These are phyloP conservation scores for Sitodiplosis mosellana DNA, from an alignment of 1,140 invertebrate species.

Conservation along the genomic window DNA sequence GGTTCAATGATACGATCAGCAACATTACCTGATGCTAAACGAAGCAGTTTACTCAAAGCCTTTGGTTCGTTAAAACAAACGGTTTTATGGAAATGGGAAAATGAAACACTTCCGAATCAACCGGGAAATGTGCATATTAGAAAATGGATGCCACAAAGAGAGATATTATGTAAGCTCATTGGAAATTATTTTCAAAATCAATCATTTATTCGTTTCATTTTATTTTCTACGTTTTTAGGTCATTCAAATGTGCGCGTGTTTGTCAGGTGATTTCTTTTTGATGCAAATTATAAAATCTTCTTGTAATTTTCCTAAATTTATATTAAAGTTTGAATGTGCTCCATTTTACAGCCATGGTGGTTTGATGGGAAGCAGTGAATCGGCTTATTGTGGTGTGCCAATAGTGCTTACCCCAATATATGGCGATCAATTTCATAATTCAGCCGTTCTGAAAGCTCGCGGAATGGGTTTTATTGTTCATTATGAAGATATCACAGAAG, in stretches of 20 bases:
- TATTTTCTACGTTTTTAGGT: not conserved
- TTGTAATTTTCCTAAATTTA: too few species aligned
- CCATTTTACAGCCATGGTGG: slow-evolving; percentile 53
- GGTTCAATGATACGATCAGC: slow-evolving; percentile 45
- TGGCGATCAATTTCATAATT: slow-evolving; percentile 39
- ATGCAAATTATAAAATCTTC: too few species aligned
- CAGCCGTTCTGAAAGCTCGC: slow-evolving; percentile 33
- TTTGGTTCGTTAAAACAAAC: slow-evolving; percentile 38
- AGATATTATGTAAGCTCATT: slow-evolving; percentile 40
- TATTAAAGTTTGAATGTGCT: too few species aligned
- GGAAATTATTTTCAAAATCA: slow-evolving; percentile 38
- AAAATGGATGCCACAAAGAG: slow-evolving; percentile 50
- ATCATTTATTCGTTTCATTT: slow-evolving; percentile 32
- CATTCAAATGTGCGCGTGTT: not conserved
- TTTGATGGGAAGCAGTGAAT: slow-evolving; percentile 50
- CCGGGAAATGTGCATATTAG: slow-evolving; percentile 40
- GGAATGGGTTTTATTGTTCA: slow-evolving; percentile 36
- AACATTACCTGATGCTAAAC: slow-evolving; percentile 33
- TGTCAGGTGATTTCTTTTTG: not conserved
- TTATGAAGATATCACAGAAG: slow-evolving; percentile 34
- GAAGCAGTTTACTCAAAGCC: slow-evolving; percentile 35
- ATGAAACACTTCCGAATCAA: slow-evolving; percentile 30
- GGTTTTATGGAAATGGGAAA: slow-evolving; percentile 58
- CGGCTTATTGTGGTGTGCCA: slow-evolving; percentile 52
- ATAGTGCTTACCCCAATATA: slow-evolving; percentile 42